These are phyloP conservation scores for Omphaloscelis lunosa DNA, from an alignment of 2,888 invertebrate genomes.

Conservation along the genomic window DNA sequence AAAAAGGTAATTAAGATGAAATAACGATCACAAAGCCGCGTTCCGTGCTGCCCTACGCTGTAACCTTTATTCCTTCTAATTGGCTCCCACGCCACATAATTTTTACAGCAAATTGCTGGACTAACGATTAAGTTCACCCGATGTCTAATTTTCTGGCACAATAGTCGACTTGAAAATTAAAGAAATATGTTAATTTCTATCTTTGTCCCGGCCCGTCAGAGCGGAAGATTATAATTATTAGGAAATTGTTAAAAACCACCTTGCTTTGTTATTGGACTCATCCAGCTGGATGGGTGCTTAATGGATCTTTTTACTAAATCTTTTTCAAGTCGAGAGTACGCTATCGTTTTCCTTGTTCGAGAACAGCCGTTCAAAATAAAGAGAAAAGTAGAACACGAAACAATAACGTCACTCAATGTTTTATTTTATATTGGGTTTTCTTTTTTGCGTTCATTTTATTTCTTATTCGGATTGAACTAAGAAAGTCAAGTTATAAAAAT, in stretches of 20 bases:
- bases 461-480: slow-evolving; percentile 55
- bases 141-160: slow-evolving; percentile 88
- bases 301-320: slow-evolving; percentile 75
- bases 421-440: slow-evolving; percentile 59
- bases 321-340: slow-evolving; percentile 68
- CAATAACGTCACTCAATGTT: slow-evolving; percentile 66
- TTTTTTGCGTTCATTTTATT: slow-evolving; percentile 59
- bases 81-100: slow-evolving; percentile 84
- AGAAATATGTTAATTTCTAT: slow-evolving; percentile 88
- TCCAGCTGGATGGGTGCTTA: slow-evolving; percentile 72
- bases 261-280: slow-evolving; percentile 77
- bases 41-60: slow-evolving; percentile 67
- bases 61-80: slow-evolving; percentile 78
- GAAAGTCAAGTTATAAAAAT: slow-evolving; percentile 51
- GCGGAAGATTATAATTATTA: slow-evolving; percentile 90
- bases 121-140: slow-evolving; percentile 82
- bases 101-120: slow-evolving; percentile 84
- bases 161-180: slow-evolving; percentile 85
- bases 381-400: slow-evolving; percentile 61
- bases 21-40: slow-evolving; percentile 79
- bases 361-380: slow-evolving; percentile 63
- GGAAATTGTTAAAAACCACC: slow-evolving; percentile 81
- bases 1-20: slow-evolving; percentile 84
- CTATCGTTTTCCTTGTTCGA: slow-evolving; percentile 67
- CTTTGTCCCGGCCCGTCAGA: slow-evolving; percentile 86